These are phyloP conservation scores for Pteropus rufus DNA, from an alignment of 2,797 vertebrate species.

Conservation along the genomic window DNA sequence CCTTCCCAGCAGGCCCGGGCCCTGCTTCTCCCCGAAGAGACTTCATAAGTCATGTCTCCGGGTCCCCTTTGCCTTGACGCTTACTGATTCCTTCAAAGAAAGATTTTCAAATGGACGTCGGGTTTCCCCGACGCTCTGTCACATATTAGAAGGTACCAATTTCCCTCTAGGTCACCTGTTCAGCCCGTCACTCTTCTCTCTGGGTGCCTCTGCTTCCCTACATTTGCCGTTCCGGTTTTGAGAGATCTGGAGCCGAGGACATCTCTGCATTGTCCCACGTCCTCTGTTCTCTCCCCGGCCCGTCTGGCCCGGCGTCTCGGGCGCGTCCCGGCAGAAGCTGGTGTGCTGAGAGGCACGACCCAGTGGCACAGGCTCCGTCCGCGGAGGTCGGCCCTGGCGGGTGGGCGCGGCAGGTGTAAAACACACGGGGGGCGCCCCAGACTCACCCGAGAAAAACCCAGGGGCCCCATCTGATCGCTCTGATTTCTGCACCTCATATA, in stretches of 20 bases:
- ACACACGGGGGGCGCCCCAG: background rate
- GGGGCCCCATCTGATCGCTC: too few relatives aligned
- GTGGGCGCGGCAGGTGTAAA: background rate
- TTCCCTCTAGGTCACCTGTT: background rate
- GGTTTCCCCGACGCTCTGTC: background rate
- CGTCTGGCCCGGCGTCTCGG: background rate
- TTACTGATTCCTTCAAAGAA: background rate
- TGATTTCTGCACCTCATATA: background rate
- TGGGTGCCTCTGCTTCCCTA: background rate
- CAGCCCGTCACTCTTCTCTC: background rate
- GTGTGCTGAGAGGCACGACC: background rate
- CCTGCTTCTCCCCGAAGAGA: rapidly evolving
- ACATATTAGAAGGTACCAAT: rapidly evolving
- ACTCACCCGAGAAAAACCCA: background rate
- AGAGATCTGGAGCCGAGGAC: background rate
- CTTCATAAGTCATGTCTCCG: background rate
- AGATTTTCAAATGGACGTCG: background rate
- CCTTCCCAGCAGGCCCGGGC: too few relatives aligned
- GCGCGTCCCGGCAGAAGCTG: background rate
- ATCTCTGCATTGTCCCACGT: background rate
- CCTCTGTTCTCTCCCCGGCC: background rate
- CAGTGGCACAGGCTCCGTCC: too few relatives aligned
- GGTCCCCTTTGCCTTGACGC: background rate
- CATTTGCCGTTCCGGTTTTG: background rate
- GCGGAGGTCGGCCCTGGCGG: too few relatives aligned